Base-by-base conservation (phyloP, 2,113 vertebrate species). In the Ancistrus triradiatus region DNA sequence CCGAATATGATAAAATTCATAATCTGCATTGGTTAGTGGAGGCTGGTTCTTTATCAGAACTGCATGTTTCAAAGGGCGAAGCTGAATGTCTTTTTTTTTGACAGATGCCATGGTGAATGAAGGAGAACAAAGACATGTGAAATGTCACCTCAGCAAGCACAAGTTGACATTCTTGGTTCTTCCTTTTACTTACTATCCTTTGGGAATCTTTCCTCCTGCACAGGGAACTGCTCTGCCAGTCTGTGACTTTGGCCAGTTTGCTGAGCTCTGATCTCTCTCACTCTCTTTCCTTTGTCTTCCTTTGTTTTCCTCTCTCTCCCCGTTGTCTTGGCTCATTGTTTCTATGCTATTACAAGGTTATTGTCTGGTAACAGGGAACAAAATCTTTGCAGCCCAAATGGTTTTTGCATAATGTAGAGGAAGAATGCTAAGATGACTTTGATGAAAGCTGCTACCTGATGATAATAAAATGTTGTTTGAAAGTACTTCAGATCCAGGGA, bases 401-500 rank as follows among this genome's bases (percentile, higher is more conserved):
- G 24, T 40, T 64, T 69, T 65, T 69, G 52, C 22, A 65, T 74
- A 64, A 65, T 50, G 38, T 25, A 17, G 3, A 60, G 24, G 46
- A 52, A 33, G 58, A 64, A 65, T 27, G 42, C 59, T 4, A 22
- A 38, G 27, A 46, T 27, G 35, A 19, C 64, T 58, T n/a, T 63
- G 51, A 61, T 72, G 43, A 63, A 42, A 58, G 27, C 66, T 44
- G 24, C 57, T 60, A 60, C 61, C 33, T 31, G 15, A 67, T 52
- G 58, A 56, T 64, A 69, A 60, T 50, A 43, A 56, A 70, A 69
- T 58, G 62, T 55, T 66, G 74, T 70, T 55, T 1, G 58, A 42
- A 19, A 42, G 59, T 17, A 63, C 31, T 68, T 9, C 17, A 25
- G 56, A 69, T 61, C 51, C 28, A 65, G 52, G 55, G 27, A 8